phyloP scores from a whole-genome alignment of 2,888 invertebrate species.

The Labia minor region DNA sequence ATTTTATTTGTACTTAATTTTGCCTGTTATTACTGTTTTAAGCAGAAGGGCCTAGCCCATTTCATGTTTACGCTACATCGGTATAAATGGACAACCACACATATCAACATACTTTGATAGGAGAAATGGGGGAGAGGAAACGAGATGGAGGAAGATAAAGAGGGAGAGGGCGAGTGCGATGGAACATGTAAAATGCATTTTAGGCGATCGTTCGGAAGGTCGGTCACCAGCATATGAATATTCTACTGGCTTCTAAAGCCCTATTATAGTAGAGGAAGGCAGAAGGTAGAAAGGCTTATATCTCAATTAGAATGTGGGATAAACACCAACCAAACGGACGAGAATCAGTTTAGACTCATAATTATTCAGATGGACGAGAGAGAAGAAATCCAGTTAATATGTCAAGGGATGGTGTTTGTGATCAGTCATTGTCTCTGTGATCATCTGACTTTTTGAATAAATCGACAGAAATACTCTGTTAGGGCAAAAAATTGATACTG shows the following conservation, averaged over 20 bases:
- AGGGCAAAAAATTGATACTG: too few species aligned
- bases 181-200: conserved; percentile 8
- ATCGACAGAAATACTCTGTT: too few species aligned
- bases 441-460: too few species aligned
- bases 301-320: background rate
- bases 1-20: background rate
- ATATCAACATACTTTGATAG: background rate
- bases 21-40: background rate
- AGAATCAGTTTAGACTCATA: background rate
- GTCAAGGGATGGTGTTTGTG: background rate
- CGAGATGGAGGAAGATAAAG: background rate
- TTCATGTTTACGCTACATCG: background rate
- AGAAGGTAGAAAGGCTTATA: background rate
- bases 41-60: background rate
- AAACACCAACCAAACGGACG: background rate
- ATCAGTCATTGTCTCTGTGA: background rate
- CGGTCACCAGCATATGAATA: conserved; percentile 5
- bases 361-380: background rate
- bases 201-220: background rate
- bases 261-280: background rate
- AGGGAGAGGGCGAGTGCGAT: background rate
- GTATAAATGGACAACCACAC: conserved; percentile 6
- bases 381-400: background rate
- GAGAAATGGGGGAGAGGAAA: background rate
- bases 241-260: conserved; percentile 2